Evolutionary conservation across 2,113 vertebrate species (phyloP), one percentile per base, ranked within the genome.

Genomic region (Centropus bengalensis): DNA sequence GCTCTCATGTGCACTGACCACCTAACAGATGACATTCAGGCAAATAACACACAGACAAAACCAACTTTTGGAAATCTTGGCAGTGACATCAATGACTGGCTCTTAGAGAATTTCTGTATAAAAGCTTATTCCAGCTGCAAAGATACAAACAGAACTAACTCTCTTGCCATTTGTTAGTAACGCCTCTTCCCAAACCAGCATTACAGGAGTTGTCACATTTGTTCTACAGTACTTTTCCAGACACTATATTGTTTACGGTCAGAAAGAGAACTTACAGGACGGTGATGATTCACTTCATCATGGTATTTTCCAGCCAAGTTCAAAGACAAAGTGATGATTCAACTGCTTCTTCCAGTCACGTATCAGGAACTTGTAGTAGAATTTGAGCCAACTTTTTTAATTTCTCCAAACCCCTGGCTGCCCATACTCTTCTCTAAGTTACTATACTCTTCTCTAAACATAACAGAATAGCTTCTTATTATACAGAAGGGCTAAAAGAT

Each of bases 261-360:
- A 86, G 70, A 64, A 85, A 59, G 24, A 81, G 15, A 93, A 79
- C 21, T 88, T 88, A 66, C 47, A 69, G 91, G 67, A 88, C 1
- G 5, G 38, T 51, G 67, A 63, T 93, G 80, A 94, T 70, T 93
- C 76, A 91, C 19, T 79, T 42, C 17, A 14, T 33, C 76, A 54
- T 0, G 6, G 21, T 83, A 71, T 94, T 96, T 96, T 88, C 84
- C 84, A 79, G 81, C 22, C 32, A 38, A 47, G 49, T 86, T 86
- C 59, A 82, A 88, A 86, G 90, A 58, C 24, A 82, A 82, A 38
- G 47, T 83, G 74, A 67, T 93, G 73, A 94, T 75, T 91, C 85
- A 83, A 27, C 63, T 75, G 56, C 56, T 80, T 82, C 62, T 91
- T 96, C 58, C 73, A 93, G 84, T 80, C 58, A 80, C 6, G 4